These are phyloP conservation scores for Seladonia tumulorum DNA, from an alignment of 2,888 invertebrate genomes.

Conservation along the genomic window DNA sequence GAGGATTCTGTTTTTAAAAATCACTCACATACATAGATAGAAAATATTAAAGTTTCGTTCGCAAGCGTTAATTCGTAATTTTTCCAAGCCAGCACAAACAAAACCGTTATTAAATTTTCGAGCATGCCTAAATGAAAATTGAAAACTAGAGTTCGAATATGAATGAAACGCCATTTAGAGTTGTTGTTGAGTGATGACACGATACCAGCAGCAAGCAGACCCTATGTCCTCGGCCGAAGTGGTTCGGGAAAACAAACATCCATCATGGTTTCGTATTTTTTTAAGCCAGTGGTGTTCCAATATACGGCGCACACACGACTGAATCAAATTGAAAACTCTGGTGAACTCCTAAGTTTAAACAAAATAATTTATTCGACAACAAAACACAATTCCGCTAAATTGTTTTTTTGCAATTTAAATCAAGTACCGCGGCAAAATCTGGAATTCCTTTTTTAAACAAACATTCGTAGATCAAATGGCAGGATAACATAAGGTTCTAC, in stretches of 20 bases:
- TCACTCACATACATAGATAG: background rate
- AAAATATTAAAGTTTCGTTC: background rate
- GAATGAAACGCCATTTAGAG: background rate
- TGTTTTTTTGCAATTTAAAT: background rate
- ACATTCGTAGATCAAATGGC: no score
- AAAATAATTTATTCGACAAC: background rate
- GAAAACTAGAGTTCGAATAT: background rate
- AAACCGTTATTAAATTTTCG: background rate
- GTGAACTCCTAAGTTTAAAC: background rate
- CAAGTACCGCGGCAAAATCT: background rate
- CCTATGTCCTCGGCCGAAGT: background rate
- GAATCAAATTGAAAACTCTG: background rate
- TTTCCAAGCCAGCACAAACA: background rate
- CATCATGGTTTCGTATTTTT: slow-evolving; percentile 4
- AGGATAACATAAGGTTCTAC: no score
- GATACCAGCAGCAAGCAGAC: background rate
- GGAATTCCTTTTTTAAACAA: no score
- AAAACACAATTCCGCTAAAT: background rate
- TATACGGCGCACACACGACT: background rate
- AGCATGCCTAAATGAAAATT: background rate
- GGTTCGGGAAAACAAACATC: background rate
- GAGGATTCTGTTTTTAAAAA: background rate
- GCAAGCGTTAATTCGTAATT: background rate
- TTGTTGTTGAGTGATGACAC: background rate
- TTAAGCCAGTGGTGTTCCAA: background rate